Percentiles rank a stretch among this genome's conserved stretches.
Conservation (phyloP, 2,113 vertebrate species). For the Salminus brasiliensis region DNA sequence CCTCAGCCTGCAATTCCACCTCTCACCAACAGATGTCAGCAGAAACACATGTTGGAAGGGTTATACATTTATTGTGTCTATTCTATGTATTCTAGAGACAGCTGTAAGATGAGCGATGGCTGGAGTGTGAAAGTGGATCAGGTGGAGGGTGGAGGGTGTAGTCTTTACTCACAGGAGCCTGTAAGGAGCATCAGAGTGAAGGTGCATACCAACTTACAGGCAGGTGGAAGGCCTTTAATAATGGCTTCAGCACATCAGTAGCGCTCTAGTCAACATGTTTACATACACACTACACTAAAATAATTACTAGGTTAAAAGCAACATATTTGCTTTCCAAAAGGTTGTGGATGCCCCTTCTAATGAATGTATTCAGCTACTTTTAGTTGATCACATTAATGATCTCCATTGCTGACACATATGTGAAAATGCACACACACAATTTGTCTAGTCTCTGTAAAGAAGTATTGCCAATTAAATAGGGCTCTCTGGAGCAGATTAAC, state of each 20-base stretch:
- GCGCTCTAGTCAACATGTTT: not conserved
- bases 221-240: not conserved
- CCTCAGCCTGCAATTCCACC: not conserved
- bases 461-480: too few relatives aligned
- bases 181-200: slow-evolving; percentile 11
- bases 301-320: too few relatives aligned
- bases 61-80: too few relatives aligned
- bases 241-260: not conserved
- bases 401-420: too few relatives aligned
- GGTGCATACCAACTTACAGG: not conserved
- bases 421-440: too few relatives aligned
- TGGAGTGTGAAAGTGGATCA: slow-evolving; percentile 56
- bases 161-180: slow-evolving; percentile 47
- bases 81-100: slow-evolving; percentile 54
- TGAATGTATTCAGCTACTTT: too few relatives aligned
- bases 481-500: too few relatives aligned
- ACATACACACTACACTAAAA: too few relatives aligned
- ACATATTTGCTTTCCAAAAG: too few relatives aligned
- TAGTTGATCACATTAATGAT: too few relatives aligned
- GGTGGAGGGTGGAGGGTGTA: slow-evolving; percentile 60
- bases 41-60: not conserved
- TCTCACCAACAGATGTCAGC: slow-evolving; percentile 4
- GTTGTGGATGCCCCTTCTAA: too few relatives aligned
- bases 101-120: slow-evolving; percentile 64
- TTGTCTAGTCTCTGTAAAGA: too few relatives aligned